A percentile compares a stretch with the other conserved stretches of the same genome.
Evolutionary conservation across 2,797 vertebrate genomes (phyloP).

Genomic region (Ispidina lecontei): DNA sequence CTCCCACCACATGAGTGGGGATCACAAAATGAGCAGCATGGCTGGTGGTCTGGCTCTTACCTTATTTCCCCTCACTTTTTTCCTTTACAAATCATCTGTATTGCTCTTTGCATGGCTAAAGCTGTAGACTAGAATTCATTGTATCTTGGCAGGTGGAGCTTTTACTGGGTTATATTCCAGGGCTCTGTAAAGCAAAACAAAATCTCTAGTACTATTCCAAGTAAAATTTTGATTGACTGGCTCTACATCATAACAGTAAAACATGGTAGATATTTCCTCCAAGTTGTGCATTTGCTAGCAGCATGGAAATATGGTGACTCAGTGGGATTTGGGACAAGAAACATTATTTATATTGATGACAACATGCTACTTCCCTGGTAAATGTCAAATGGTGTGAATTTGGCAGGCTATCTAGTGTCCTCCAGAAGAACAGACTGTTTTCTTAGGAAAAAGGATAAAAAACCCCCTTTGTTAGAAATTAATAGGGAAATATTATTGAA

Average conservation of each 20-base stretch:
- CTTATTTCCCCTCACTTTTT: neutral
- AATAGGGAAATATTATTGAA: slow-evolving; percentile 65
- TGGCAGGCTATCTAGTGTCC: slow-evolving; percentile 72
- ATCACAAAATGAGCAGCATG: neutral
- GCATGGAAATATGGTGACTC: slow-evolving; percentile 64
- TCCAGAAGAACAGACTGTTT: slow-evolving; percentile 76
- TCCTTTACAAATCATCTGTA: neutral
- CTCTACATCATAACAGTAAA: slow-evolving; percentile 58
- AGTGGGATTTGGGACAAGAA: slow-evolving; percentile 53
- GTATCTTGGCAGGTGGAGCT: slow-evolving; percentile 53
- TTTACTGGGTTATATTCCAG: slow-evolving; percentile 60
- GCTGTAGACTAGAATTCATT: neutral
- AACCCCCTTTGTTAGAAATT: neutral
- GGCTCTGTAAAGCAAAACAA: slow-evolving; percentile 44
- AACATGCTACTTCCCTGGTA: slow-evolving; percentile 77
- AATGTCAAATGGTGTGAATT: slow-evolving; percentile 76
- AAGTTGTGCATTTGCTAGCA: slow-evolving; percentile 39
- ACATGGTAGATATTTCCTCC: slow-evolving; percentile 52
- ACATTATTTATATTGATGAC: slow-evolving; percentile 79
- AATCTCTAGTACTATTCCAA: slow-evolving; percentile 58
- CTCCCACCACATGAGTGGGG: neutral
- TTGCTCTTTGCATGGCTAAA: neutral
- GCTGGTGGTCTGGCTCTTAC: neutral
- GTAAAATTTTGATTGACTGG: slow-evolving; percentile 71
- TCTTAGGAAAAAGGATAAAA: slow-evolving; percentile 68